Evolutionary conservation across 2,113 vertebrate species (phyloP).

Genomic region (Phainopepla nitens): DNA sequence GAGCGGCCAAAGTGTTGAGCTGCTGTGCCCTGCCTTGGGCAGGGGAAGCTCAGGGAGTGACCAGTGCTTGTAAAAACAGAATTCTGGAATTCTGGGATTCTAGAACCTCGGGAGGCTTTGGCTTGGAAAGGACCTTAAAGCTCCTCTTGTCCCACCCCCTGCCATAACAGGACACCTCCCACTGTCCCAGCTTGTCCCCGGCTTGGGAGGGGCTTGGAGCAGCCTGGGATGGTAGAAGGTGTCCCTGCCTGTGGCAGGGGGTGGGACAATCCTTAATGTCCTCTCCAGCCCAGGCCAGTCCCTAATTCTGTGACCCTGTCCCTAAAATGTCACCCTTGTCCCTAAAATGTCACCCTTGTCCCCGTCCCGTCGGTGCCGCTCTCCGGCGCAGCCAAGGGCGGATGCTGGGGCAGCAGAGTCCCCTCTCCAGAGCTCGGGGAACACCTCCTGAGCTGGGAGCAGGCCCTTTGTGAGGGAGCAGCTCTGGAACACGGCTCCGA

Average conservation of each 20-base stretch:
- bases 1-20: accelerated
- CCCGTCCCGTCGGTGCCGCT: accelerated
- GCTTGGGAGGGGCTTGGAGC: not conserved
- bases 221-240: accelerated
- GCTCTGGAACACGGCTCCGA: not conserved
- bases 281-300: not conserved
- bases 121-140: too few relatives aligned
- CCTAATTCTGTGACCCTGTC: accelerated
- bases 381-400: accelerated
- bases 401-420: not conserved
- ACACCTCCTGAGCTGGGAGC: not conserved
- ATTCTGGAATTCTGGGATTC: too few relatives aligned
- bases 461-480: not conserved
- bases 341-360: too few relatives aligned
- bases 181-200: not conserved
- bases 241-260: not conserved
- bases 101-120: too few relatives aligned
- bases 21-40: not conserved
- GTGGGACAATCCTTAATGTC: accelerated
- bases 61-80: not conserved
- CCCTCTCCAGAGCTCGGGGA: not conserved
- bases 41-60: accelerated
- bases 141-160: accelerated
- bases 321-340: accelerated
- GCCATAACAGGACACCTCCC: not conserved